Evolutionary conservation across 2,113 vertebrate genomes (phyloP).

Genomic region (Dascyllus trimaculatus): DNA sequence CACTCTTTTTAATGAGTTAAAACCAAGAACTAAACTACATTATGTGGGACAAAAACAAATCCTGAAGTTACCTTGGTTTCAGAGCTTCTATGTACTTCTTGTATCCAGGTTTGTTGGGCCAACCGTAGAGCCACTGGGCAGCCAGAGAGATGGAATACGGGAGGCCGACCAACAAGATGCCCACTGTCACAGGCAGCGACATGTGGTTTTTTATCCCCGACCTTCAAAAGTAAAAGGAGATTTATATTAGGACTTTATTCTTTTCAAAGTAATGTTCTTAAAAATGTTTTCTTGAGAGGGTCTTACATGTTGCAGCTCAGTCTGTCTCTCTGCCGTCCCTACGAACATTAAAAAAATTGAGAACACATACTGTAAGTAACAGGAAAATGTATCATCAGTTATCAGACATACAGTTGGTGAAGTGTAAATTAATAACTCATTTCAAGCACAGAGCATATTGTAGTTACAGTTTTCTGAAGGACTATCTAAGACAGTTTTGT

Average conservation of each 20-base stretch:
- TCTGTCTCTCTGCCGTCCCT: conserved; percentile 12
- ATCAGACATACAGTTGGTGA: too few relatives aligned
- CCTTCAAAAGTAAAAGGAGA: conserved; percentile 48
- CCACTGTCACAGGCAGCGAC: conserved; percentile 72
- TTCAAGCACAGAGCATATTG: too few relatives aligned
- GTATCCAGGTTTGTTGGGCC: conserved; percentile 81
- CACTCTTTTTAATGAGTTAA: not conserved
- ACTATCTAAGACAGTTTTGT: too few relatives aligned
- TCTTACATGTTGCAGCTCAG: conserved; percentile 60
- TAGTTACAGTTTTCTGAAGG: too few relatives aligned
- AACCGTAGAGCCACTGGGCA: conserved; percentile 81
- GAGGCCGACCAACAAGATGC: conserved; percentile 73
- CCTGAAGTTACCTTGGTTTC: conserved; percentile 77
- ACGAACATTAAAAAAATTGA: conserved; percentile 14
- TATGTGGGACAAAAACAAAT: not conserved
- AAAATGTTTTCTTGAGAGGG: not conserved
- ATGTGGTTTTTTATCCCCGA: conserved; percentile 64
- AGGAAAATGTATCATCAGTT: not conserved
- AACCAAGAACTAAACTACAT: not conserved
- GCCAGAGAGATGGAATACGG: conserved; percentile 78
- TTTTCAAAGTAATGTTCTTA: not conserved
- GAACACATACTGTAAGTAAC: not conserved
- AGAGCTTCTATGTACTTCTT: conserved; percentile 84
- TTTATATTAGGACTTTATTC: too few relatives aligned
- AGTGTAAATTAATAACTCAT: too few relatives aligned